A percentile compares a stretch with the other conserved stretches of the same genome.
Conservation (phyloP, 2,113 vertebrate genomes). For the Alethe castanea region DNA sequence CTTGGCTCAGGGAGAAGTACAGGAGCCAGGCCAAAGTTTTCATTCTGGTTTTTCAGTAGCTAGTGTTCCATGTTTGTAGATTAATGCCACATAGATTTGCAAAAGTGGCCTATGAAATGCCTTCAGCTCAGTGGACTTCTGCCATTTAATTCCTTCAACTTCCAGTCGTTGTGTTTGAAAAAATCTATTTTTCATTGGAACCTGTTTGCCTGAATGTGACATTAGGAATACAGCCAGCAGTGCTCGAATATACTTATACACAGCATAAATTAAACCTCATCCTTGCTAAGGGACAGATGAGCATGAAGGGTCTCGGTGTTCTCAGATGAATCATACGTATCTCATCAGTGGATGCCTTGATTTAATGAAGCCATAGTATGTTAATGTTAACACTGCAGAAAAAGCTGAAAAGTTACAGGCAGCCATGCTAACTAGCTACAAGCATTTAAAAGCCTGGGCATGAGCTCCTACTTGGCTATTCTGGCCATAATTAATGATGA, state of each 20-base stretch:
- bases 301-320: not conserved
- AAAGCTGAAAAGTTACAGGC: slow-evolving; percentile 16
- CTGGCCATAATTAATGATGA: slow-evolving; percentile 56
- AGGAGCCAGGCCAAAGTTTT: not conserved
- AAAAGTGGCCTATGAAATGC: not conserved
- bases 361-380: slow-evolving; percentile 30
- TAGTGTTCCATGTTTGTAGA: not conserved
- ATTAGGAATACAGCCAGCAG: not conserved
- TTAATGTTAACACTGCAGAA: not conserved
- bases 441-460: slow-evolving; percentile 29
- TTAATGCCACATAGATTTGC: not conserved
- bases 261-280: not conserved
- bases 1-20: not conserved
- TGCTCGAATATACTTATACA: not conserved
- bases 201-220: not conserved
- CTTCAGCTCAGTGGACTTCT: not conserved
- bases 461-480: slow-evolving; percentile 38
- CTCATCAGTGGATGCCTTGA: slow-evolving; percentile 15
- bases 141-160: not conserved
- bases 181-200: not conserved
- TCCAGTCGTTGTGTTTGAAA: not conserved
- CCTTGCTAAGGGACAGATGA: not conserved
- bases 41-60: not conserved
- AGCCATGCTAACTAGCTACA: slow-evolving; percentile 23
- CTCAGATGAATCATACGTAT: not conserved